Base-by-base conservation (phyloP, 2,113 vertebrate species). In the Laterallus jamaicensis region DNA sequence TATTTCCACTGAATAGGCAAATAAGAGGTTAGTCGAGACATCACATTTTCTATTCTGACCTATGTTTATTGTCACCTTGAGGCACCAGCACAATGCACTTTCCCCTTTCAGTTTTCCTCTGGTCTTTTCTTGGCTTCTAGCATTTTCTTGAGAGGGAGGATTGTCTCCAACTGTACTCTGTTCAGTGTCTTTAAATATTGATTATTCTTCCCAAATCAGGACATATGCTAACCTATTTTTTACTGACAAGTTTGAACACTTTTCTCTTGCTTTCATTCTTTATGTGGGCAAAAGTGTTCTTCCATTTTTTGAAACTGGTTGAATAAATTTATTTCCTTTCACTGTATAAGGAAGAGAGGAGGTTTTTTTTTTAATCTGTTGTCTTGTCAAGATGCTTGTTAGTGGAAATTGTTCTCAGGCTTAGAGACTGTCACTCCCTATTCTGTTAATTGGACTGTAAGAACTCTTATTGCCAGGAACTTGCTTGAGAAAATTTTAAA, bases 181-280 rank as follows among this genome's bases (percentile, higher is more conserved):
- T 17, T 93, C 50, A 81, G 21, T 63, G 39, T 60, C 73, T 93
- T 94, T 84, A 93, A 94, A 73, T 93, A 86, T 78, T 83, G 82
- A 90, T 88, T 78, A 32, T 56, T 88, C 8, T 89, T 86, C 49
- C 83, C 32, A 64, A 78, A 91, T 78, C 15, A 64, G 69, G 69
- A 84, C 56, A 66, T 68, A 71, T 13, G 39, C 64, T 94, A 92
- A 82, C 66, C 66, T 75, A 68, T 60, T 88, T 91, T 92, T 89
- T 60, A 40, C 29, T 62, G 91, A 56, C 26, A 86, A 63, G 69
- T 56, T 86, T 42, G 75, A 83, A 71, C 29, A n/a, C 56, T 49
- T 73, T 70, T 66, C 24, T 79, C 55, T 50, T 71, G 26, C 52
- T 81, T 91, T 56, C 62, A 64, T 81, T 92, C 58, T 60, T 20